These are phyloP conservation scores for Heterotilapia buettikoferi DNA, from an alignment of 2,113 vertebrate species.

Conservation along the genomic window DNA sequence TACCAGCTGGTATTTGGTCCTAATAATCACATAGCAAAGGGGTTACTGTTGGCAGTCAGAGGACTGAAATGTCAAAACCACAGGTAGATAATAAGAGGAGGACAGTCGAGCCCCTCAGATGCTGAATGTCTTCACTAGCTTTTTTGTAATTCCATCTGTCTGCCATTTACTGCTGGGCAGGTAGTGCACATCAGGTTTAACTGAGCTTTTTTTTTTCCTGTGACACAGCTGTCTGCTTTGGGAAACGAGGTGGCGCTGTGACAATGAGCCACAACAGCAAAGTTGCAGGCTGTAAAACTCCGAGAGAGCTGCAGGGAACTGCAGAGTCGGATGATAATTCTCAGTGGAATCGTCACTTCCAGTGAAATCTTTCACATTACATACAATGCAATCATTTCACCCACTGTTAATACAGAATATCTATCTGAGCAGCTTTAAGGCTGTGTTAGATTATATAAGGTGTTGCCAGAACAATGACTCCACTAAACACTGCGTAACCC, in stretches of 20 bases:
- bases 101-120: background rate
- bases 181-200: background rate
- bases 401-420: background rate
- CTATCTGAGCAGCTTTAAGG: background rate
- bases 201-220: background rate
- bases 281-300: background rate
- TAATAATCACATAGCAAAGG: background rate
- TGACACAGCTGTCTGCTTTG: background rate
- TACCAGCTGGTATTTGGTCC: background rate
- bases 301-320: background rate
- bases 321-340: background rate
- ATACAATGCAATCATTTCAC: background rate
- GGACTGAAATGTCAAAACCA: background rate
- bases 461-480: background rate
- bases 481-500: background rate
- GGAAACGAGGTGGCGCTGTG: background rate
- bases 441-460: background rate
- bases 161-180: background rate
- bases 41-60: background rate
- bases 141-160: background rate
- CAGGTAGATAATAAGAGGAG: background rate
- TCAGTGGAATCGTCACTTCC: background rate
- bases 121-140: background rate
- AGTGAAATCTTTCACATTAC: background rate
- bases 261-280: background rate